Percentiles rank a stretch among this genome's conserved stretches.
These are phyloP conservation scores for Solen grandis DNA, from an alignment of 1,140 invertebrate genomes.

Conservation along the genomic window DNA sequence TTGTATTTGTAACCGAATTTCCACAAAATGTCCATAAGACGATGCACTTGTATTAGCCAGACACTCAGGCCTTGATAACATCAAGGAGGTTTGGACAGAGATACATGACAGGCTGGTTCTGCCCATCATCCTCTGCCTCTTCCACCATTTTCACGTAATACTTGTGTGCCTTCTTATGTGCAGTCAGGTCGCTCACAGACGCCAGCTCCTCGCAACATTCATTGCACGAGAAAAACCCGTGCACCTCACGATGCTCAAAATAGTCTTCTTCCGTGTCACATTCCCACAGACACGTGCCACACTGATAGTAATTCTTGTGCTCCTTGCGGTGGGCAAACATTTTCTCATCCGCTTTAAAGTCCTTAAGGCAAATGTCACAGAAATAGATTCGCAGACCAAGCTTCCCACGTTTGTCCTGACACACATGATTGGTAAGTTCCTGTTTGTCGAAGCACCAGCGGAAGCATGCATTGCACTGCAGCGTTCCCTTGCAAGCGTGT, in stretches of 20 bases:
- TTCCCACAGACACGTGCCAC: slow-evolving; percentile 28
- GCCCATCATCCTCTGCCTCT: slow-evolving; percentile 18
- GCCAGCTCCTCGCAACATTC: slow-evolving; percentile 47
- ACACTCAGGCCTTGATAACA: slow-evolving; percentile 39
- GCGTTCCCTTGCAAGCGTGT: slow-evolving; percentile 25
- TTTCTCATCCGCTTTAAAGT: slow-evolving; percentile 49
- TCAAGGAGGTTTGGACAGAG: slow-evolving; percentile 40
- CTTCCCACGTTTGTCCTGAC: slow-evolving; percentile 2
- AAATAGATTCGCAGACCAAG: slow-evolving; percentile 36
- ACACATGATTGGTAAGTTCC: slow-evolving; percentile 39
- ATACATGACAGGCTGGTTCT: slow-evolving; percentile 39
- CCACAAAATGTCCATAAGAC: too few relatives aligned
- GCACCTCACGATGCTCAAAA: slow-evolving; percentile 40
- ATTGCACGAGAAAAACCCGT: slow-evolving; percentile 25
- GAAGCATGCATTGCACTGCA: slow-evolving; percentile 23
- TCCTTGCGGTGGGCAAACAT: slow-evolving; percentile 43
- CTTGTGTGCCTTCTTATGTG: slow-evolving; percentile 36
- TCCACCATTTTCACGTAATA: slow-evolving; percentile 49
- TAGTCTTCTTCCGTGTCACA: slow-evolving; percentile 24
- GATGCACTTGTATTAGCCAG: too few relatives aligned
- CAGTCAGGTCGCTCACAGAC: slow-evolving; percentile 8
- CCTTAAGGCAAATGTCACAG: slow-evolving; percentile 46
- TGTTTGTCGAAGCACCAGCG: slow-evolving; percentile 30
- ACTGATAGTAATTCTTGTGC: slow-evolving; percentile 50
- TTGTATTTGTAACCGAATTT: too few relatives aligned